A percentile compares a stretch with the other conserved stretches of the same genome.
phyloP scores from a whole-genome alignment of 2,888 invertebrate species.

The Caenorhabditis uteleia region DNA sequence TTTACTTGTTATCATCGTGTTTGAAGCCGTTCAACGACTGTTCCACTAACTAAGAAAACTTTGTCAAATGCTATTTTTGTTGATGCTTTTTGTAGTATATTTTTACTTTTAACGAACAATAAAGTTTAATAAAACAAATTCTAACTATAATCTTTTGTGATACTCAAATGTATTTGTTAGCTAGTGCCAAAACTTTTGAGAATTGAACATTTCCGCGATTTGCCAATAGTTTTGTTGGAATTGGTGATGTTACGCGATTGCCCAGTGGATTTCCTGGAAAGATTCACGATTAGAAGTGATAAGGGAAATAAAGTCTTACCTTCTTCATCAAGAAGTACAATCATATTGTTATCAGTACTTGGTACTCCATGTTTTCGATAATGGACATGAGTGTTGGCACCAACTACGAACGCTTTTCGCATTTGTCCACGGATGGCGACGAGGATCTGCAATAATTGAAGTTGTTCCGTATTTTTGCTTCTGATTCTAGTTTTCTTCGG shows the following conservation, averaged over 20 bases:
- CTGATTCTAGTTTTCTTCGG: not conserved
- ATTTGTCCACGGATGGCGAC: conserved; percentile 69
- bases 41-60: not conserved
- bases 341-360: conserved; percentile 75
- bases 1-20: too few species aligned
- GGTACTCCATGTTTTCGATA: conserved; percentile 66
- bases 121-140: conserved; percentile 1
- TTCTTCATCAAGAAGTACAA: conserved; percentile 80
- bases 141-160: not conserved
- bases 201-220: conserved; percentile 58
- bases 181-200: conserved; percentile 68
- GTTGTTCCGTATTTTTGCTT: not conserved
- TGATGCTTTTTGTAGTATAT: too few species aligned
- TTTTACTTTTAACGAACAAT: too few species aligned
- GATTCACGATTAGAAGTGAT: not conserved
- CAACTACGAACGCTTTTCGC: conserved; percentile 66
- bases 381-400: conserved; percentile 63
- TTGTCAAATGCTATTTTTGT: too few species aligned
- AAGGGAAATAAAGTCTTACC: conserved; percentile 7
- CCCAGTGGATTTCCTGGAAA: conserved; percentile 87
- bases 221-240: conserved; percentile 76
- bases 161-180: conserved; percentile 64
- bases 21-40: too few species aligned
- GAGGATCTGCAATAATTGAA: conserved; percentile 51
- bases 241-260: conserved; percentile 90